phyloP scores from a whole-genome alignment of 2,113 vertebrate species.

The Tor tambroides region DNA sequence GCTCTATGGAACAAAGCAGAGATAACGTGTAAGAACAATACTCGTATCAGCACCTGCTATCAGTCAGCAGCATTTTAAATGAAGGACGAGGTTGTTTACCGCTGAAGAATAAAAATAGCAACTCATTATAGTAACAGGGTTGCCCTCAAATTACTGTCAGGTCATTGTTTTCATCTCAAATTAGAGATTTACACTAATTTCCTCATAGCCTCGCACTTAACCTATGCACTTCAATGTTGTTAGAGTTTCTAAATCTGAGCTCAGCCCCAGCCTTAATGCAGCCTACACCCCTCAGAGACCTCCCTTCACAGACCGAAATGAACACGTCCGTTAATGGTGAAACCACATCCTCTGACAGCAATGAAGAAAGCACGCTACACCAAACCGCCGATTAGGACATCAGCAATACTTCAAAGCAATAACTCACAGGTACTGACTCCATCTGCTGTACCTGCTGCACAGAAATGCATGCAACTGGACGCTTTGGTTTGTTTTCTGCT shows the following conservation, averaged over 20 bases:
- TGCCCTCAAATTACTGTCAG: slow-evolving; percentile 8
- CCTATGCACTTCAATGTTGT: background rate
- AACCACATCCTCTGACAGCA: slow-evolving; percentile 68
- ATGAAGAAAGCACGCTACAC: slow-evolving; percentile 41
- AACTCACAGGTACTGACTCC: background rate
- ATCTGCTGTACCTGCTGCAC: background rate
- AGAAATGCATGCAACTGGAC: background rate
- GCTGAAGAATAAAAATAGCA: background rate
- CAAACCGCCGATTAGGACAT: background rate
- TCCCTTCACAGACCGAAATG: background rate
- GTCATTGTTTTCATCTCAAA: slow-evolving; percentile 19
- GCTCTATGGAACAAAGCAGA: background rate
- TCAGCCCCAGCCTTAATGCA: background rate
- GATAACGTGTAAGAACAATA: background rate
- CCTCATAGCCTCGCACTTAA: background rate
- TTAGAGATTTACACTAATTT: background rate
- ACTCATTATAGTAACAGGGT: slow-evolving; percentile 11
- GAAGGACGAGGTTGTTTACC: background rate
- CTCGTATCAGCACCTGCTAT: background rate
- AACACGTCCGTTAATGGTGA: slow-evolving; percentile 40
- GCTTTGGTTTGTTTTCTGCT: background rate
- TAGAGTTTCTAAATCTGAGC: slow-evolving; percentile 13
- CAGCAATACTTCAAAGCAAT: background rate
- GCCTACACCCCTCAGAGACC: background rate
- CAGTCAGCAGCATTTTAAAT: background rate